phyloP scores from a whole-genome alignment of 2,113 vertebrate species.

The Pachypanchax playfairii region DNA sequence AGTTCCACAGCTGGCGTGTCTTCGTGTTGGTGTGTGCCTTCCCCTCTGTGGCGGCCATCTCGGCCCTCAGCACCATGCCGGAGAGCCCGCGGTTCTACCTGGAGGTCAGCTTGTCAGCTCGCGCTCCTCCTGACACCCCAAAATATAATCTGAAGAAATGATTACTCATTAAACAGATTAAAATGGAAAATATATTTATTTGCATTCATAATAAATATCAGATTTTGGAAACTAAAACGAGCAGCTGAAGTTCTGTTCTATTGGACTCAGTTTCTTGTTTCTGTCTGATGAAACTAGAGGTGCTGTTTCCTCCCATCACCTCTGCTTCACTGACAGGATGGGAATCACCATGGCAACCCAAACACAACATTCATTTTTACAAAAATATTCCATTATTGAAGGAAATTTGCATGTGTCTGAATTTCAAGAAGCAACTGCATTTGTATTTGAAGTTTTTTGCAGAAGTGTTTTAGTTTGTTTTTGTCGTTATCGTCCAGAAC shows the following conservation, averaged over 20 bases:
- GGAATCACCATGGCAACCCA: neutral
- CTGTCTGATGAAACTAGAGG: no score
- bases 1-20: slow-evolving; percentile 99
- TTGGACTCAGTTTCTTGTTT: no score
- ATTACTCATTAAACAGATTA: neutral
- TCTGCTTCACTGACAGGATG: no score
- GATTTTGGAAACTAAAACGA: no score
- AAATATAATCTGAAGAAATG: neutral
- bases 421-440: neutral
- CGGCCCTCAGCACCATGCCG: slow-evolving; percentile 93
- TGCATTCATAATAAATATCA: no score
- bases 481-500: slow-evolving; percentile 77
- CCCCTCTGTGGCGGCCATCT: slow-evolving; percentile 95
- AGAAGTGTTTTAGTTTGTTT: neutral
- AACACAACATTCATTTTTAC: neutral
- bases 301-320: no score
- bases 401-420: neutral
- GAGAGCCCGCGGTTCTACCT: slow-evolving; percentile 97
- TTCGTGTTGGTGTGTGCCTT: slow-evolving; percentile 97
- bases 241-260: no score
- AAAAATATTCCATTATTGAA: no score
- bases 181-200: no score
- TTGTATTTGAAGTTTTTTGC: neutral
- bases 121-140: neutral
- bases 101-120: slow-evolving; percentile 82